phyloP scores from a whole-genome alignment of 2,797 vertebrate genomes.

The Helostoma temminkii region DNA sequence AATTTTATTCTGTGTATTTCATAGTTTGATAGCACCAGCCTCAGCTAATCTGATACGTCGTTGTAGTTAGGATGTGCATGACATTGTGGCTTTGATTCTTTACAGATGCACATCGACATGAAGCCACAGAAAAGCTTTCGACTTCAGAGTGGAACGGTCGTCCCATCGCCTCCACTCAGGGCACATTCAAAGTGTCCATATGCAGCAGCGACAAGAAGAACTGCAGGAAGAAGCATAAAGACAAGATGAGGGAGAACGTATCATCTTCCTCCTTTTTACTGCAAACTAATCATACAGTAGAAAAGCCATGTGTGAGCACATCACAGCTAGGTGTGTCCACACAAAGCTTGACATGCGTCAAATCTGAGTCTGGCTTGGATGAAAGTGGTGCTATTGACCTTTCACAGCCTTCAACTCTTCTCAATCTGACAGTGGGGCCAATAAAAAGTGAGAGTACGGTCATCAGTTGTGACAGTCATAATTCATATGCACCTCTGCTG shows the following conservation, averaged over 20 bases:
- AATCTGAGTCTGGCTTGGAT: conserved; percentile 69
- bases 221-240: conserved; percentile 61
- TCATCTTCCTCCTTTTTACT: conserved; percentile 15
- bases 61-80: background rate
- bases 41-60: background rate
- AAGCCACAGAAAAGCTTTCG: conserved; percentile 22
- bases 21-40: background rate
- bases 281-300: conserved; percentile 21
- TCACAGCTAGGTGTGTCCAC: conserved; percentile 5
- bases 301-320: conserved; percentile 9
- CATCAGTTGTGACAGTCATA: conserved; percentile 26
- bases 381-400: conserved; percentile 72
- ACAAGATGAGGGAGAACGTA: conserved; percentile 27
- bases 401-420: conserved; percentile 65
- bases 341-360: conserved; percentile 50
- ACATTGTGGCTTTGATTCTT: conserved; percentile 2
- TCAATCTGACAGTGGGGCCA: conserved; percentile 48
- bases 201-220: conserved; percentile 74
- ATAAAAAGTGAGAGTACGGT: conserved; percentile 71
- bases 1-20: too few species aligned
- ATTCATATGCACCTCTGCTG: conserved; percentile 37
- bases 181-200: conserved; percentile 63
- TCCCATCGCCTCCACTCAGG: conserved; percentile 33
- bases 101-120: conserved; percentile 49
- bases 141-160: conserved; percentile 28